A percentile compares a stretch with the other conserved stretches of the same genome.
Conservation (phyloP, 2,113 vertebrate species). For the Apteryx owenii region DNA sequence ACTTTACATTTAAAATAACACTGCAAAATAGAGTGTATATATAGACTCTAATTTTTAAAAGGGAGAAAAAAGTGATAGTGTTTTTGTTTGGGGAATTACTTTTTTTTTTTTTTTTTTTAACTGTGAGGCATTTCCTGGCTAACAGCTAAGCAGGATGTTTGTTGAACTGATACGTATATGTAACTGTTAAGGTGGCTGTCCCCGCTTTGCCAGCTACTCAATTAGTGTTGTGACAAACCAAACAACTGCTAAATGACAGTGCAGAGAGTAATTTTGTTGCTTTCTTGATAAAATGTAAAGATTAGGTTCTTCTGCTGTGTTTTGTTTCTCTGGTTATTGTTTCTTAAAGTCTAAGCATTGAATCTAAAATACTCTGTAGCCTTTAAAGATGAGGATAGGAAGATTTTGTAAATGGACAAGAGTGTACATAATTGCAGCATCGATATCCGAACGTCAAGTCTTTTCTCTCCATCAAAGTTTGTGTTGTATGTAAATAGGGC, state of each 20-base stretch:
- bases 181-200: neutral
- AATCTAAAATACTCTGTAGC: neutral
- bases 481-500: neutral
- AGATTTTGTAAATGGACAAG: neutral
- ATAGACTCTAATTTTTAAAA: neutral
- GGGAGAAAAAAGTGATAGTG: neutral
- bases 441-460: neutral
- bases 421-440: neutral
- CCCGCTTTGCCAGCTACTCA: neutral
- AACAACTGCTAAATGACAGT: neutral
- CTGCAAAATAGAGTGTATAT: neutral
- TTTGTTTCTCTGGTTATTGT: neutral
- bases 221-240: neutral
- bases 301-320: neutral
- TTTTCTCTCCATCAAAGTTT: neutral
- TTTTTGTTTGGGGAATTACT: neutral
- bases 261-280: neutral
- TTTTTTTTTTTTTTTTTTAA: neutral
- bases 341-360: neutral
- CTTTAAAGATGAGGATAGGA: neutral
- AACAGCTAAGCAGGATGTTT: neutral
- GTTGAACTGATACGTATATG: neutral
- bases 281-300: neutral
- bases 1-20: neutral
- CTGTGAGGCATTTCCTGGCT: neutral